A percentile compares a stretch with the other conserved stretches of the same genome.
Conservation (phyloP, 92 coral and sea anemone genomes). For the Heliopora coerulea region DNA sequence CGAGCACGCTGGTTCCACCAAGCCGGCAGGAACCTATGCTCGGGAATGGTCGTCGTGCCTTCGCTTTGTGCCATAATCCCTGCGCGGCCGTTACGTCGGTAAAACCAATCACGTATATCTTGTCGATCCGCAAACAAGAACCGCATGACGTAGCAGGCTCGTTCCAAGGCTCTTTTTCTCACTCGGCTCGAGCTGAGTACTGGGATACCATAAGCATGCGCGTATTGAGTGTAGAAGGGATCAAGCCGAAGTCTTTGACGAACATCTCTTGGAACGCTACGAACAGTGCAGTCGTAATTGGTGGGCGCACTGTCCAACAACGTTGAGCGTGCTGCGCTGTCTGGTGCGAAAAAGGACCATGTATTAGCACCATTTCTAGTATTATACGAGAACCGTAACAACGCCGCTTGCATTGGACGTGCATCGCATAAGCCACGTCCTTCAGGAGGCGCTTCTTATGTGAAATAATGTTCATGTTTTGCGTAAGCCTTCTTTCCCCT, state of each 20-base stretch:
- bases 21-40: conserved; percentile 59
- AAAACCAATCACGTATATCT: conserved; percentile 83
- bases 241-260: conserved; percentile 37
- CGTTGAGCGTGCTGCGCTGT: too few relatives aligned
- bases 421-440: too few relatives aligned
- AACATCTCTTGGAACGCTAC: conserved; percentile 32
- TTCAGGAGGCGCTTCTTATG: too few relatives aligned
- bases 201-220: conserved; percentile 53
- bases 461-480: too few relatives aligned
- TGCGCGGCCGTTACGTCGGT: conserved; percentile 83
- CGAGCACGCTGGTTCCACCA: conserved; percentile 98
- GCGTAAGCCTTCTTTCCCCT: too few relatives aligned
- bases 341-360: too few relatives aligned
- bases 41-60: conserved; percentile 88
- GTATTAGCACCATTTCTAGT: background rate
- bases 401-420: too few relatives aligned
- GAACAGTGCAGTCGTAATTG: conserved; percentile 20
- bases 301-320: conserved; percentile 14
- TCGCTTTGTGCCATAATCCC: conserved; percentile 79
- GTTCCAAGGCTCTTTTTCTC: conserved; percentile 55
- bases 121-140: conserved; percentile 89
- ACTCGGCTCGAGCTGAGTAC: conserved; percentile 42
- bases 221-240: conserved; percentile 40
- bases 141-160: conserved; percentile 93
- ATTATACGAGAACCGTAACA: too few relatives aligned